Percentiles rank a stretch among this genome's conserved stretches.
Conservation (phyloP, 2,888 invertebrate species). For the Pristionchus arcanus region DNA sequence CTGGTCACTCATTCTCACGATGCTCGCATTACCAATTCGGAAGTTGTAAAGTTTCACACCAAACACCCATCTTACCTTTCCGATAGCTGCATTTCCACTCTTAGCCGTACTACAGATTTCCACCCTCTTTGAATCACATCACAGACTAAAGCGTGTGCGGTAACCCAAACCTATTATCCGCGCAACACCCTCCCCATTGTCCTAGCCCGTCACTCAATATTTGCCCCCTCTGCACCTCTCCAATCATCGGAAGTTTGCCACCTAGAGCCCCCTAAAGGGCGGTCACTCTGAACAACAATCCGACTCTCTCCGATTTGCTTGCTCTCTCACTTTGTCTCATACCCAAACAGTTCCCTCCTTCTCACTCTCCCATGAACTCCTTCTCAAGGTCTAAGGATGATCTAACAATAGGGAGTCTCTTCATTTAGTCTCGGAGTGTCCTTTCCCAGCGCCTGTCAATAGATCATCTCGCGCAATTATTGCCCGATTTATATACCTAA, state of each 20-base stretch:
- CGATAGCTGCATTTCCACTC: not conserved
- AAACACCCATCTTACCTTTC: too few species aligned
- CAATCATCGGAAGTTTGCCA: not conserved
- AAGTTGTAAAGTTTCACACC: too few species aligned
- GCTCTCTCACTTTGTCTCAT: slow-evolving; percentile 1
- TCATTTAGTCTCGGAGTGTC: slow-evolving; percentile 7
- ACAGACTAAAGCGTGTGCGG: not conserved
- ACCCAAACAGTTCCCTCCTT: not conserved
- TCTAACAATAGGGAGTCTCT: slow-evolving; percentile 10
- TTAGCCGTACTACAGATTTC: not conserved
- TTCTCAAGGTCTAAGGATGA: slow-evolving; percentile 19
- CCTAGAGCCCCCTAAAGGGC: slow-evolving; percentile 21
- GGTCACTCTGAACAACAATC: not conserved
- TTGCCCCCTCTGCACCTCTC: not conserved
- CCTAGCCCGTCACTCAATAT: not conserved
- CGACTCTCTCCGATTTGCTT: not conserved
- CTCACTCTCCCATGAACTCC: slow-evolving; percentile 36
- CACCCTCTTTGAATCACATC: not conserved
- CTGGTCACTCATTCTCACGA: too few species aligned
- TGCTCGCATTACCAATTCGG: too few species aligned
- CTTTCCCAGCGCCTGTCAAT: slow-evolving; percentile 23
- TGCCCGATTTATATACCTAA: slow-evolving; percentile 17
- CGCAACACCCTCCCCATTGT: not conserved
- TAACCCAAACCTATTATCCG: slow-evolving; percentile 29
- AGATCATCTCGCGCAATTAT: not conserved